These are phyloP conservation scores for Eupithecia abbreviata DNA, from an alignment of 2,888 invertebrate genomes.

Conservation along the genomic window DNA sequence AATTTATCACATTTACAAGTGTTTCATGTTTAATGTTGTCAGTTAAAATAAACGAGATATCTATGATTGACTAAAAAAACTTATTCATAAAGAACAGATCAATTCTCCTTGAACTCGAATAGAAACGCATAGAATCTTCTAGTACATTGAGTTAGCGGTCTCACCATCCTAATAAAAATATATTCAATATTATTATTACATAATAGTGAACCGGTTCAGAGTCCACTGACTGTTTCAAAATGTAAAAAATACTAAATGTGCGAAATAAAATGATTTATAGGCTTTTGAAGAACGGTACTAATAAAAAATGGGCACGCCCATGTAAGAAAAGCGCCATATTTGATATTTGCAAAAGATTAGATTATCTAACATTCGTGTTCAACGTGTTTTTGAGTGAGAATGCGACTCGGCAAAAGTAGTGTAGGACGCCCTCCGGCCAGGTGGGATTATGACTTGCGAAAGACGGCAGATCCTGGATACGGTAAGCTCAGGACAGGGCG, in stretches of 20 bases:
- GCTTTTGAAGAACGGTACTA: background rate
- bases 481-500: too few relatives aligned
- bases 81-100: background rate
- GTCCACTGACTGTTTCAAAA: conserved; percentile 35
- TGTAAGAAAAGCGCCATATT: background rate
- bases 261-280: background rate
- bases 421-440: too few relatives aligned
- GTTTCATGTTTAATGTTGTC: background rate
- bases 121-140: conserved; percentile 11
- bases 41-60: background rate
- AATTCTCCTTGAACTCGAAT: conserved; percentile 10
- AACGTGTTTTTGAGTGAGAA: too few relatives aligned
- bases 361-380: background rate
- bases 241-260: conserved; percentile 10
- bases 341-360: background rate
- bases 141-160: conserved; percentile 21
- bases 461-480: too few relatives aligned
- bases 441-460: too few relatives aligned
- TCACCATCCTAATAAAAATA: conserved; percentile 12
- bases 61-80: background rate
- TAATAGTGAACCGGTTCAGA: conserved; percentile 35
- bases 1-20: background rate
- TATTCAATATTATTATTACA: conserved; percentile 20
- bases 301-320: background rate
- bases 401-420: too few relatives aligned